These are phyloP conservation scores for Bolborhynchus lineola DNA, from an alignment of 2,113 vertebrate genomes.

Conservation along the genomic window DNA sequence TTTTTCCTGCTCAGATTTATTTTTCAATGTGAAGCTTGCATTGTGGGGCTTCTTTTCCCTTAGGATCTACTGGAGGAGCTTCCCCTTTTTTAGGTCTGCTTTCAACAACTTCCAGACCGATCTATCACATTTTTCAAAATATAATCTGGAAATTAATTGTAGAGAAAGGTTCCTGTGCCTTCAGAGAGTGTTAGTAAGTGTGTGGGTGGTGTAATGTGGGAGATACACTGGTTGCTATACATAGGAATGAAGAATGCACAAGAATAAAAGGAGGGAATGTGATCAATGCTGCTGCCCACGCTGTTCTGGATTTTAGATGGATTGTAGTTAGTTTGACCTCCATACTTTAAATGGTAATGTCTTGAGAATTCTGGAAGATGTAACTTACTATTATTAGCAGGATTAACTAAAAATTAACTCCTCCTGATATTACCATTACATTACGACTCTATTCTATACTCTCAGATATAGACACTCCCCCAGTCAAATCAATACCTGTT, in stretches of 20 bases:
- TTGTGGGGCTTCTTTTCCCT: neutral
- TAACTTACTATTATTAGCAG: neutral
- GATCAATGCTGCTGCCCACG: neutral
- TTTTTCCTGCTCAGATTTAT: neutral
- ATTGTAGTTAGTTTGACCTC: neutral
- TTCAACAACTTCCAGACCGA: conserved; percentile 7
- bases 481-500: neutral
- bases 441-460: neutral
- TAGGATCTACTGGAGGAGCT: neutral
- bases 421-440: neutral
- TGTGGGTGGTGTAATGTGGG: conserved; percentile 26
- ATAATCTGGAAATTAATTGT: conserved; percentile 31
- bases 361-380: conserved; percentile 2
- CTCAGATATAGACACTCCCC: neutral
- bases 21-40: neutral
- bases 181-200: conserved; percentile 24
- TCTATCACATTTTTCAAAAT: conserved; percentile 14
- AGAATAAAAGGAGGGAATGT: conserved; percentile 9
- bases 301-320: neutral
- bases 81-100: neutral
- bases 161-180: neutral
- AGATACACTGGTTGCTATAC: conserved; percentile 38
- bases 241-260: conserved; percentile 19
- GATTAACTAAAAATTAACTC: neutral
- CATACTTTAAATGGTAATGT: neutral